These are phyloP conservation scores for Cynopterus brachyotis DNA, from an alignment of 2,113 vertebrate genomes.

Conservation along the genomic window DNA sequence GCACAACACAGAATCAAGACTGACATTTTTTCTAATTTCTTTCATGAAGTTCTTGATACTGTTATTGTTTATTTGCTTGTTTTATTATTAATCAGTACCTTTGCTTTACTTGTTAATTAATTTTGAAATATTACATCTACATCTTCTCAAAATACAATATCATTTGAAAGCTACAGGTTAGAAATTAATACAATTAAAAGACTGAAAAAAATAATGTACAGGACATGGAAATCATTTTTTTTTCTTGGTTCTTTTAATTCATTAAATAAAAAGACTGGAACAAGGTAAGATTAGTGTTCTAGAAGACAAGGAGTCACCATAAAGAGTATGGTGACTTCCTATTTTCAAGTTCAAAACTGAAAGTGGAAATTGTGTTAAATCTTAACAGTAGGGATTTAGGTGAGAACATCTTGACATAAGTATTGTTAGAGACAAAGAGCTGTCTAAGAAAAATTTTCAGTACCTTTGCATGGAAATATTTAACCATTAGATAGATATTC, in stretches of 20 bases:
- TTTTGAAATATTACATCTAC: not conserved
- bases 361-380: conserved; percentile 38
- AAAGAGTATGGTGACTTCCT: not conserved
- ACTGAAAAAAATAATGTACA: not conserved
- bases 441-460: conserved; percentile 30
- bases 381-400: conserved; percentile 33
- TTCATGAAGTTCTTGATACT: not conserved
- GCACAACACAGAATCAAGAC: not conserved
- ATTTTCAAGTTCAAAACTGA: conserved; percentile 21
- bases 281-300: not conserved
- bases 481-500: not conserved
- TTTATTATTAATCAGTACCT: not conserved
- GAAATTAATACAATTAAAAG: not conserved
- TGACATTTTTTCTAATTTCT: not conserved
- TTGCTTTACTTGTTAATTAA: not conserved
- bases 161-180: not conserved
- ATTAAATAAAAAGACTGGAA: not conserved
- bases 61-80: not conserved
- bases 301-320: not conserved
- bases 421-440: conserved; percentile 28
- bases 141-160: not conserved
- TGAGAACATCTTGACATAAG: conserved; percentile 42
- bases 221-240: not conserved
- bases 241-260: not conserved
- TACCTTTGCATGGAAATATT: conserved; percentile 24